These are phyloP conservation scores for Agrochola circellaris DNA, from an alignment of 2,888 invertebrate species.

Conservation along the genomic window DNA sequence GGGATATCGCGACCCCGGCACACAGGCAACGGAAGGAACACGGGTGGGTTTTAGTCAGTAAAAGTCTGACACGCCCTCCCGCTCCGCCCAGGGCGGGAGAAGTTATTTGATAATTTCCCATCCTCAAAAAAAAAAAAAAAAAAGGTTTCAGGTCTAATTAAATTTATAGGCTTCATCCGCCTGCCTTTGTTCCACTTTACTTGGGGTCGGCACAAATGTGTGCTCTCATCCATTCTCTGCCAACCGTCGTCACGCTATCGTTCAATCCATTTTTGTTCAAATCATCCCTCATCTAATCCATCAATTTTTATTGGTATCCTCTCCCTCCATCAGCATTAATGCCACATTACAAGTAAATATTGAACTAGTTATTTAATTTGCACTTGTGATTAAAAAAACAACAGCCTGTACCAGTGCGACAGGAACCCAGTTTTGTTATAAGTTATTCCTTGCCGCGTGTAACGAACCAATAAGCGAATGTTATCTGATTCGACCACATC, in stretches of 20 bases:
- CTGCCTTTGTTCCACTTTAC: too few relatives aligned
- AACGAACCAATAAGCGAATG: conserved; percentile 73
- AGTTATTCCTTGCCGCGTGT: conserved; percentile 74
- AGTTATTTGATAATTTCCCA: too few relatives aligned
- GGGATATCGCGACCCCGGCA: too few relatives aligned
- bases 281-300: background rate
- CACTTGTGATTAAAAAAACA: conserved; percentile 28
- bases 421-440: conserved; percentile 79
- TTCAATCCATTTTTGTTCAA: too few relatives aligned
- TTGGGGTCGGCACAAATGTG: background rate
- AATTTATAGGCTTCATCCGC: background rate
- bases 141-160: background rate
- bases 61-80: too few relatives aligned
- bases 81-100: too few relatives aligned
- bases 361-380: background rate
- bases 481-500: conserved; percentile 73
- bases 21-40: too few relatives aligned
- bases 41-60: too few relatives aligned
- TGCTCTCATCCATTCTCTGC: background rate
- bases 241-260: too few relatives aligned
- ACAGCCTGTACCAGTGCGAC: conserved; percentile 74
- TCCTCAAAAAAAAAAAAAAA: too few relatives aligned
- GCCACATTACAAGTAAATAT: background rate
- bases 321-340: background rate
- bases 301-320: background rate